Evolutionary conservation across 2,797 vertebrate genomes (phyloP).

Genomic region (Macropodus opercularis): DNA sequence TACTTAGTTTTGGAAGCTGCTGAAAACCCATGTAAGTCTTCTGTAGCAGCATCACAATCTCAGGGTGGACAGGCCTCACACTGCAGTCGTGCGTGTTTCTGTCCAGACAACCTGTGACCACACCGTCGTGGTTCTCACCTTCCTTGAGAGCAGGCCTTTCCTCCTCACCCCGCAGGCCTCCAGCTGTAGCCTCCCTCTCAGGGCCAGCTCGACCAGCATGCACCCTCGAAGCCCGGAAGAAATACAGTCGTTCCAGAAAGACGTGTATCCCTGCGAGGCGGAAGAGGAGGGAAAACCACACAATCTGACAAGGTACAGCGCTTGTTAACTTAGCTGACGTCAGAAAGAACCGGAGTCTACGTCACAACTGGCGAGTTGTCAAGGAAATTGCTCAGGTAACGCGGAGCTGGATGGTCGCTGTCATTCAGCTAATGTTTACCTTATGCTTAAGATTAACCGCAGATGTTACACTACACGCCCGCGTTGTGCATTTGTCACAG

Average conservation of each 20-base stretch:
- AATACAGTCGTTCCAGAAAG: conserved; percentile 99
- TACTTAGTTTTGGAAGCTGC: no score
- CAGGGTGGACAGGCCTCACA: no score
- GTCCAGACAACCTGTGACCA: background rate
- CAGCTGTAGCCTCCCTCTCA: conserved; percentile 91
- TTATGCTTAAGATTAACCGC: background rate
- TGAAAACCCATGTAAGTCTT: no score
- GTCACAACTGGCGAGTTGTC: conserved; percentile 28
- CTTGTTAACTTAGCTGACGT: conserved; percentile 68
- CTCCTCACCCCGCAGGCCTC: conserved; percentile 95
- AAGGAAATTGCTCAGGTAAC: conserved; percentile 20
- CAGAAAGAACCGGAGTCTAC: conserved; percentile 15
- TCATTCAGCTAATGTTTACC: background rate
- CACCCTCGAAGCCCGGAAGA: conserved; percentile 96
- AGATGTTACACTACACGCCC: background rate
- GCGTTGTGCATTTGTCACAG: background rate
- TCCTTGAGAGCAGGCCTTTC: conserved; percentile 93
- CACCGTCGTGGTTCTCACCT: conserved; percentile 76
- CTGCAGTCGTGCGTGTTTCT: no score
- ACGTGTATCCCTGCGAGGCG: conserved; percentile 91
- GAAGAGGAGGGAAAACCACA: conserved; percentile 15
- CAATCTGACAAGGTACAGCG: conserved; percentile 9
- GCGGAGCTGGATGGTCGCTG: background rate
- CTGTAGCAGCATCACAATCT: no score
- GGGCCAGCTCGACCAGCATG: conserved; percentile 95